These are phyloP conservation scores for Limosa lapponica DNA, from an alignment of 2,797 vertebrate species.

Conservation along the genomic window DNA sequence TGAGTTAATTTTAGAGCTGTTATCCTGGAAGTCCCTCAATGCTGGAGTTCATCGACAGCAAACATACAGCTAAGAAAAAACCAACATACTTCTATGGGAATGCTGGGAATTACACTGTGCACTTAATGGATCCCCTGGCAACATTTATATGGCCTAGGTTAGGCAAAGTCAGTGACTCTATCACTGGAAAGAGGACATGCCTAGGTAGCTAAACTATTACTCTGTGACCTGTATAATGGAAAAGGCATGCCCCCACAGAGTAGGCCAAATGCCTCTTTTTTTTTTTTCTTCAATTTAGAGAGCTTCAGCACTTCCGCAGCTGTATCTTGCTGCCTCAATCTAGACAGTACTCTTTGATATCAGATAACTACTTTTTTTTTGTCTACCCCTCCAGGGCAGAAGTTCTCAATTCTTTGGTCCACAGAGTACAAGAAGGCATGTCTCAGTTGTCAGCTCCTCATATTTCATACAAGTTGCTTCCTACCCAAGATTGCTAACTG, in stretches of 20 bases:
- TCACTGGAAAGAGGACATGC: not conserved
- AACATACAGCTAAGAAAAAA: not conserved
- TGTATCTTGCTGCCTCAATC: not conserved
- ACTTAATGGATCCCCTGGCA: not conserved
- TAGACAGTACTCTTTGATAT: not conserved
- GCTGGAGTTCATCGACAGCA: not conserved
- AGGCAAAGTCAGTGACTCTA: not conserved
- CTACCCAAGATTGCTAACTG: not conserved
- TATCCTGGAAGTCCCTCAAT: not conserved
- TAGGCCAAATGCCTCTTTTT: not conserved
- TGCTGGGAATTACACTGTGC: not conserved
- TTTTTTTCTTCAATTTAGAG: not conserved
- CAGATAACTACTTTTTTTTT: not conserved
- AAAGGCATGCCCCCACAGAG: not conserved
- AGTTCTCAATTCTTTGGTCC: not conserved
- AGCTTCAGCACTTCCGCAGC: not conserved
- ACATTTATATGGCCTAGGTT: not conserved
- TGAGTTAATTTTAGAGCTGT: not conserved
- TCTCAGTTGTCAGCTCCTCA: not conserved
- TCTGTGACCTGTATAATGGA: not conserved
- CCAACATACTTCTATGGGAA: not conserved
- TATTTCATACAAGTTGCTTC: not conserved
- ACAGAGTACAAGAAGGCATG: not conserved
- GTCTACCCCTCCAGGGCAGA: not conserved
- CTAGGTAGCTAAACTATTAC: not conserved